Conservation (phyloP, 2,113 vertebrate species). For the Ciconia stormi region DNA sequence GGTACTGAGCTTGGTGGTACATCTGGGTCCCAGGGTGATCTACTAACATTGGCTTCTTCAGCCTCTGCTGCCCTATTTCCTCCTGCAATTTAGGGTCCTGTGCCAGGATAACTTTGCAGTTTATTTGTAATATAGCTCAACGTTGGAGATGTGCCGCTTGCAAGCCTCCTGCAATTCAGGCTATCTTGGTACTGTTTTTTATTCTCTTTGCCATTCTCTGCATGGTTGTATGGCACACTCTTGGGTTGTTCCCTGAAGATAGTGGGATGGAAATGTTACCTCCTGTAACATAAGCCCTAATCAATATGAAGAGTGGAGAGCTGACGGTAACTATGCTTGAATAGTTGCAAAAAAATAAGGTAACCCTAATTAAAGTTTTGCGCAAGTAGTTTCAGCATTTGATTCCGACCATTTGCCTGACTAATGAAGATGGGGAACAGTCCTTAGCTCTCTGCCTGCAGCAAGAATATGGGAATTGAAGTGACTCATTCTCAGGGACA, state of each 20-base stretch:
- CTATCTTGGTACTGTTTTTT: not conserved
- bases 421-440: not conserved
- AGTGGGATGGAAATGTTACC: not conserved
- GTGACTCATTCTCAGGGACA: slow-evolving; percentile 47
- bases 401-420: not conserved
- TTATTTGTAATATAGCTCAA: not conserved
- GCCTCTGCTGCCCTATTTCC: not conserved
- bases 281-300: not conserved
- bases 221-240: not conserved
- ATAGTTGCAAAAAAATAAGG: not conserved
- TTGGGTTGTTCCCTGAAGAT: not conserved
- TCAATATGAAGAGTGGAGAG: not conserved
- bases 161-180: not conserved
- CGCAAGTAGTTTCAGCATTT: not conserved
- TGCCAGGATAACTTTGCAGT: not conserved
- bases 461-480: slow-evolving; percentile 5
- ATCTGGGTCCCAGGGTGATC: not conserved
- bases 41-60: not conserved
- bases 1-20: not conserved
- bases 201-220: not conserved
- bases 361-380: not conserved
- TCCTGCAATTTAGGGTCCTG: not conserved
- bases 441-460: slow-evolving; percentile 21
- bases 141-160: not conserved
- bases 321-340: not conserved